A percentile compares a stretch with the other conserved stretches of the same genome.
These are phyloP conservation scores for Microtus richardsoni DNA, from an alignment of 2,113 vertebrate genomes.

Conservation along the genomic window DNA sequence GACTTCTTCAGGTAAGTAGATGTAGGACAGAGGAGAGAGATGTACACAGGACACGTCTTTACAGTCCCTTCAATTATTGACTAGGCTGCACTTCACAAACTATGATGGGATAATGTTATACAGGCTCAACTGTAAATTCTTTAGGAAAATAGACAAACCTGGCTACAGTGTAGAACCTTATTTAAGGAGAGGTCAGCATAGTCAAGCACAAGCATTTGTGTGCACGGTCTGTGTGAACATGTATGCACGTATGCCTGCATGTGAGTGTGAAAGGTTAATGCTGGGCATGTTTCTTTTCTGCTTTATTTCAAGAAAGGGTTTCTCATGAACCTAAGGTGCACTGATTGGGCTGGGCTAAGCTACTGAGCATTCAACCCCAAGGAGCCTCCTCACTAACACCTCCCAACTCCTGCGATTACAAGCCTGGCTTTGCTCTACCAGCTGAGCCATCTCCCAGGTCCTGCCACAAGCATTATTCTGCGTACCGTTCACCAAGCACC, in stretches of 20 bases:
- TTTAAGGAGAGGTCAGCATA: background rate
- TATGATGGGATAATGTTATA: background rate
- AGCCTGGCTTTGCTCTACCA: background rate
- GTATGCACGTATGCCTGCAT: background rate
- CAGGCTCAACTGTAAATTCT: background rate
- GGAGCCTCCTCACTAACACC: background rate
- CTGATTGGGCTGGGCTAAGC: background rate
- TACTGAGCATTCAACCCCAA: background rate
- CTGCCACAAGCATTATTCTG: background rate
- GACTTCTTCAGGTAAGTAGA: background rate
- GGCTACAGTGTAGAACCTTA: background rate
- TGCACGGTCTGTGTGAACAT: background rate
- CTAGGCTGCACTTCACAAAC: background rate
- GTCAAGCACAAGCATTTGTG: background rate
- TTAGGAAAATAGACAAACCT: background rate
- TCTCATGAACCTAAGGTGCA: background rate
- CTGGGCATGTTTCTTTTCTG: background rate
- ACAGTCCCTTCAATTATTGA: rapidly evolving
- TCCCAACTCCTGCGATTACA: too few relatives aligned
- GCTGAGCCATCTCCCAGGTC: background rate
- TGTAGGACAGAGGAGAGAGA: background rate
- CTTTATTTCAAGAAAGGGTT: background rate
- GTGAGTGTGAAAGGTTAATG: background rate
- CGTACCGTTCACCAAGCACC: background rate
- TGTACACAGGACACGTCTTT: background rate